Conservation (phyloP, 1,140 invertebrate genomes). For the Sycobia sp. region DNA sequence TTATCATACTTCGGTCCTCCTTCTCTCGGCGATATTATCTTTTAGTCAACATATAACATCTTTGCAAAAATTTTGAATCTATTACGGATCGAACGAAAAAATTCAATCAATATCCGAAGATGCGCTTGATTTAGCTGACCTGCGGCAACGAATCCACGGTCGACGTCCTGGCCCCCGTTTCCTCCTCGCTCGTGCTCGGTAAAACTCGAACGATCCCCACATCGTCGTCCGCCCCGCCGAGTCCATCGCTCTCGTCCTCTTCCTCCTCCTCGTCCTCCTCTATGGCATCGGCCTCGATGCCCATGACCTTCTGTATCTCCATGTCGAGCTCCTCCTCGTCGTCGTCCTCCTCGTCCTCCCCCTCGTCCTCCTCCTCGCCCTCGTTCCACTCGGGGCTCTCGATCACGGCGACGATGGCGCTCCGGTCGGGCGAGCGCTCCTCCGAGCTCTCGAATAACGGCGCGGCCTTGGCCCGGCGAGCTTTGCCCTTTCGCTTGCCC, state of each 20-base stretch:
- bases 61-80: too few relatives aligned
- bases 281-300: too few relatives aligned
- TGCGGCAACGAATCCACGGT: conserved; percentile 48
- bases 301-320: conserved; percentile 49
- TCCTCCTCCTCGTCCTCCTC: conserved; percentile 43
- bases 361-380: conserved; percentile 50
- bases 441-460: conserved; percentile 50
- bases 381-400: conserved; percentile 59
- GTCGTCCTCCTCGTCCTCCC: conserved; percentile 49
- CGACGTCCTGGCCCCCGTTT: conserved; percentile 41
- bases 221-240: conserved; percentile 33
- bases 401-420: conserved; percentile 58
- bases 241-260: neutral
- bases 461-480: conserved; percentile 12
- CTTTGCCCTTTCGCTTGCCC: conserved; percentile 38
- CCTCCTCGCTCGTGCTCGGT: conserved; percentile 56
- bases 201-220: conserved; percentile 52
- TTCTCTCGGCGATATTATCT: too few relatives aligned
- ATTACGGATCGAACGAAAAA: too few relatives aligned
- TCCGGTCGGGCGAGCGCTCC: conserved; percentile 53
- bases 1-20: too few relatives aligned
- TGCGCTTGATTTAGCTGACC: too few relatives aligned
- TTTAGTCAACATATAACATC: too few relatives aligned
- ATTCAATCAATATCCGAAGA: too few relatives aligned
- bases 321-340: conserved; percentile 51